A percentile compares a stretch with the other conserved stretches of the same genome.
phyloP scores from a whole-genome alignment of 1,140 invertebrate genomes.

The Panulirus ornatus region DNA sequence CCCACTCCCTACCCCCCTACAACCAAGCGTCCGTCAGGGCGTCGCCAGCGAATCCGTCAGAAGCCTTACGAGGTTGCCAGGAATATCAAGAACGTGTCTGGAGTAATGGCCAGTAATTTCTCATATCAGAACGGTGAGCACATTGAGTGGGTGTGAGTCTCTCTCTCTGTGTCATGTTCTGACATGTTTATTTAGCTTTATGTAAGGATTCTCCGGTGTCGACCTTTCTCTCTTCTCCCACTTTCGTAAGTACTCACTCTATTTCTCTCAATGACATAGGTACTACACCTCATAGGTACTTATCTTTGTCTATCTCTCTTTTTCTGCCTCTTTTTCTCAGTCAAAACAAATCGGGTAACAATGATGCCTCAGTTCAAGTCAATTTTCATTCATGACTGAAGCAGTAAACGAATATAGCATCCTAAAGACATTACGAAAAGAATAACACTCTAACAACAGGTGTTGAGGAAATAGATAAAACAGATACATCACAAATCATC shows the following conservation, averaged over 20 bases:
- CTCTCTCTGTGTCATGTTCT: slow-evolving; percentile 8
- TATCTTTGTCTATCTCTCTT: too few relatives aligned
- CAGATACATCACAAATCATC: neutral
- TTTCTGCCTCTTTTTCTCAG: neutral
- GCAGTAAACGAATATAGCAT: neutral
- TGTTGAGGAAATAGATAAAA: too few relatives aligned
- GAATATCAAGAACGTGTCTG: slow-evolving; percentile 39
- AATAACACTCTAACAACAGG: too few relatives aligned
- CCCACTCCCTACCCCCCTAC: too few relatives aligned
- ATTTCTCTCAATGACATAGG: too few relatives aligned
- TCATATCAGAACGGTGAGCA: slow-evolving; percentile 44
- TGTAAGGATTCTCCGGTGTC: neutral
- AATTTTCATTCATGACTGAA: neutral
- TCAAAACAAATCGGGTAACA: neutral
- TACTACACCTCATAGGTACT: too few relatives aligned
- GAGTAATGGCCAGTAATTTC: slow-evolving; percentile 32
- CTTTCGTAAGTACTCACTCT: neutral
- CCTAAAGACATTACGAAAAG: neutral
- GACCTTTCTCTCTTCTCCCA: neutral
- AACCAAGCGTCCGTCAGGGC: too few relatives aligned
- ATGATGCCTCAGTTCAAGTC: neutral
- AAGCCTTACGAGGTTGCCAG: neutral
- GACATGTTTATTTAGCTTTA: slow-evolving; percentile 26
- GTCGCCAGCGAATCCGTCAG: neutral
- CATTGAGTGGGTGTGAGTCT: slow-evolving; percentile 30